Evolutionary conservation across 2,888 invertebrate genomes (phyloP).

Genomic region (Selenia dentaria): DNA sequence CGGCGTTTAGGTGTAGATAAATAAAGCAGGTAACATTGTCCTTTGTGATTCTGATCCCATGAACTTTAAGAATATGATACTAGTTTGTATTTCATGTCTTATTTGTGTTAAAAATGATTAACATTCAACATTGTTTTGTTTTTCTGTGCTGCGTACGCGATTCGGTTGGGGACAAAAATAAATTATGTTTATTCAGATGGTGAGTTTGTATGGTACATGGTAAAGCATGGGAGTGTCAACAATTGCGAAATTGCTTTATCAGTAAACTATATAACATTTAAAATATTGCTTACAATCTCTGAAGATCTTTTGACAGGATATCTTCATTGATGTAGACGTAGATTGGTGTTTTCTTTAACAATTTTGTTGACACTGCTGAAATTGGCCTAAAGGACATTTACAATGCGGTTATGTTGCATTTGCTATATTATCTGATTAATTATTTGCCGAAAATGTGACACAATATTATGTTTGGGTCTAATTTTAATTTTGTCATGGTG

Average conservation of each 20-base stretch:
- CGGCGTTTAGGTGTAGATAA: too few relatives aligned
- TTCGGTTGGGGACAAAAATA: conserved; percentile 47
- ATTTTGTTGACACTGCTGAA: conserved; percentile 8
- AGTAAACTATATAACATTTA: conserved; percentile 5
- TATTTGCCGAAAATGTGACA: not conserved
- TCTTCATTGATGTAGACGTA: conserved; percentile 10
- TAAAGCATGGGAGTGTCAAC: conserved; percentile 38
- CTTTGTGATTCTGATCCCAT: too few relatives aligned
- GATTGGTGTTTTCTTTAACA: conserved; percentile 14
- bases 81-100: too few relatives aligned
- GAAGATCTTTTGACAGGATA: conserved; percentile 5
- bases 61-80: too few relatives aligned
- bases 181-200: conserved; percentile 56
- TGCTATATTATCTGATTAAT: not conserved
- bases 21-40: too few relatives aligned
- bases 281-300: conserved; percentile 7
- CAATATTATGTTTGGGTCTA: too few relatives aligned
- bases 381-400: not conserved
- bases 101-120: conserved; percentile 5
- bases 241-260: conserved; percentile 7
- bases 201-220: conserved; percentile 45
- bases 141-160: conserved; percentile 58
- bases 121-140: conserved; percentile 35
- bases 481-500: too few relatives aligned
- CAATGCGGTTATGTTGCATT: conserved; percentile 1